phyloP scores from a whole-genome alignment of 92 coral and sea anemone species.

The Zoanthus sociatus region DNA sequence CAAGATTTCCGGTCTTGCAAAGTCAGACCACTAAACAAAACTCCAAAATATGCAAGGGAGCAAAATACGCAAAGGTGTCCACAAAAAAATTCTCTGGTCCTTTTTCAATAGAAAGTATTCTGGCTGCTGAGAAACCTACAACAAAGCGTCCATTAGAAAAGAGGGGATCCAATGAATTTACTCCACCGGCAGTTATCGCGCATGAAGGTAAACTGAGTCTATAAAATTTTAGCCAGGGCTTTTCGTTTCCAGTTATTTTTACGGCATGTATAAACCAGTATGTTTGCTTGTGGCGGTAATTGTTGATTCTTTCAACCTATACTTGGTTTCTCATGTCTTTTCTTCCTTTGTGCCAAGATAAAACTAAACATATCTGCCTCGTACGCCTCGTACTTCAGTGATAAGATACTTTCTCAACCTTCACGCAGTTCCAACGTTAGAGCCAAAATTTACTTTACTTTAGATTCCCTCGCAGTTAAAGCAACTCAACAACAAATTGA shows the following conservation, averaged over 20 bases:
- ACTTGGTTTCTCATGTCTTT: neutral
- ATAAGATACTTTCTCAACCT: neutral
- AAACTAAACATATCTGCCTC: neutral
- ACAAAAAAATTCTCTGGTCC: conserved; percentile 86
- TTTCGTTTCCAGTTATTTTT: neutral
- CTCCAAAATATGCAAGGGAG: neutral
- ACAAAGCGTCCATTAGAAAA: neutral
- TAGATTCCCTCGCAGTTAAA: too few relatives aligned
- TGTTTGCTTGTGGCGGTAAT: neutral
- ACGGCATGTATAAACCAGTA: neutral
- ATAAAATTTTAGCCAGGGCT: neutral
- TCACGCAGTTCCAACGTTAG: neutral
- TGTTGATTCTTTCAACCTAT: neutral
- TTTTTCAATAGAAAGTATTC: conserved; percentile 96
- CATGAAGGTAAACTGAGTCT: conserved; percentile 20
- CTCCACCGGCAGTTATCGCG: neutral
- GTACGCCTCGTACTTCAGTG: neutral
- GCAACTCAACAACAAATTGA: neutral
- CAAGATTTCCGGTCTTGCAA: conserved; percentile 7
- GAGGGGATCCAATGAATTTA: neutral
- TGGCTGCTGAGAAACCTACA: conserved; percentile 39
- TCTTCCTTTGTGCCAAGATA: neutral
- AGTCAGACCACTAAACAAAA: neutral
- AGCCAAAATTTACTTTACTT: too few relatives aligned
- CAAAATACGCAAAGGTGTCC: conserved; percentile 44